Evolutionary conservation across 37 sponge, comb jelly and placozoan species (phyloP), one percentile per base, ranked within the genome.

Genomic region (Haliclona indistincta): DNA sequence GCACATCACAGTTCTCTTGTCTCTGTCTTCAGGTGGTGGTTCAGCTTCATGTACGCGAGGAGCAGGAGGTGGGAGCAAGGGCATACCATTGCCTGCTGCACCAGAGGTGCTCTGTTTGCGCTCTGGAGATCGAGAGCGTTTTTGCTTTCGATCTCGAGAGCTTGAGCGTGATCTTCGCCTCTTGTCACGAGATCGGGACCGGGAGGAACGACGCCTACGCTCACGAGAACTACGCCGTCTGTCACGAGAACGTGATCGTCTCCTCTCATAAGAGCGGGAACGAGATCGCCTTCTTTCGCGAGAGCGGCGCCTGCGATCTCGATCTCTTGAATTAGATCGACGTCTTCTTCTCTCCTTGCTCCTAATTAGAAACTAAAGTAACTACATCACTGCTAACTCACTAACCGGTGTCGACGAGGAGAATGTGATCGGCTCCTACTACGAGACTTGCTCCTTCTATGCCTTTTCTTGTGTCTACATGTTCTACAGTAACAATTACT

Each of bases 1-100:
- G 45, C 90, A 87, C 83, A 98, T 89, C 56, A 98, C 93, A n/a
- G 96, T 98, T 13, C 95, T 55, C 55, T 60, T 72, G 81, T 98
- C 99, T 28, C 91, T 62, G 38, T 92, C 96, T 40, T 89, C 93
- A 1, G 90, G 84, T 0, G 96, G 84, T 1, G 87, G 71, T 38
- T 92, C 93, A 25, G 81, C 80, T 28, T 88, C 89, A 1, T 81
- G 84, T 2, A 71, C 67, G 19, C 61, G 73, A 38, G 56, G 45
- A n/a, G n/a, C n/a, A n/a, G n/a, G n/a, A n/a, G n/a, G n/a, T n/a
- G n/a, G n/a, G n/a, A n/a, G n/a, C n/a, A n/a, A n/a, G n/a, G n/a
- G n/a, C n/a, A n/a, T n/a, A n/a, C n/a, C n/a, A n/a, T n/a, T n/a
- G n/a, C n/a, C n/a, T n/a, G n/a, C n/a, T n/a, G n/a, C n/a, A n/a